phyloP scores from a whole-genome alignment of 2,797 vertebrate species.

The Peromyscus aztecus region DNA sequence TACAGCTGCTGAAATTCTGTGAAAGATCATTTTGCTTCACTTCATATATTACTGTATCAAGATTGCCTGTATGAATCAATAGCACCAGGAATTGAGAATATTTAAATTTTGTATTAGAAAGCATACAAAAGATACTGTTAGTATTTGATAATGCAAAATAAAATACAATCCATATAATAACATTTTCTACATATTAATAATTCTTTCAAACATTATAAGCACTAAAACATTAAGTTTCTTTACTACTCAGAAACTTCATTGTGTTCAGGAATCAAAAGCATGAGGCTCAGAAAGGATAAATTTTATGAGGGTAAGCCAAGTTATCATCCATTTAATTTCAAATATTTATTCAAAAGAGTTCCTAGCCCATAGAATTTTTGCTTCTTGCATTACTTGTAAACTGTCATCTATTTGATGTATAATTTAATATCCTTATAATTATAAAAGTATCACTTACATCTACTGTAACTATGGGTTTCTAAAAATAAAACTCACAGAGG shows the following conservation, averaged over 20 bases:
- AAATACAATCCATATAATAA: conserved; percentile 41
- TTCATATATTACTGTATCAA: conserved; percentile 19
- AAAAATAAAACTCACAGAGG: not conserved
- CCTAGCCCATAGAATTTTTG: not conserved
- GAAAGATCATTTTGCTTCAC: conserved; percentile 18
- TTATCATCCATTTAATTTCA: not conserved
- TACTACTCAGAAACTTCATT: conserved; percentile 44
- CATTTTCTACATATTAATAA: conserved; percentile 7
- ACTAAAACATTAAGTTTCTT: not conserved
- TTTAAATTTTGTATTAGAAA: conserved; percentile 56
- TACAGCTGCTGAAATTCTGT: not conserved
- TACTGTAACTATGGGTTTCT: not conserved
- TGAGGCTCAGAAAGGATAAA: conserved; percentile 4
- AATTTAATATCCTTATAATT: conserved; percentile 50
- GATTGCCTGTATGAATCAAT: conserved; percentile 34
- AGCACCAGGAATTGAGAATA: conserved; percentile 59
- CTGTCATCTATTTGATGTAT: not conserved
- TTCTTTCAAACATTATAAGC: conserved; percentile 50
- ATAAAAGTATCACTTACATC: not conserved
- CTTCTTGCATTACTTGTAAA: not conserved
- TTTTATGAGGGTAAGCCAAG: conserved; percentile 3
- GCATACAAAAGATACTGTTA: conserved; percentile 5
- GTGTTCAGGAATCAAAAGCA: not conserved
- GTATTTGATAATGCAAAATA: conserved; percentile 45
- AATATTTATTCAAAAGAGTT: conserved; percentile 53